These are phyloP conservation scores for Formica aserva DNA, from an alignment of 2,888 invertebrate species.

Conservation along the genomic window DNA sequence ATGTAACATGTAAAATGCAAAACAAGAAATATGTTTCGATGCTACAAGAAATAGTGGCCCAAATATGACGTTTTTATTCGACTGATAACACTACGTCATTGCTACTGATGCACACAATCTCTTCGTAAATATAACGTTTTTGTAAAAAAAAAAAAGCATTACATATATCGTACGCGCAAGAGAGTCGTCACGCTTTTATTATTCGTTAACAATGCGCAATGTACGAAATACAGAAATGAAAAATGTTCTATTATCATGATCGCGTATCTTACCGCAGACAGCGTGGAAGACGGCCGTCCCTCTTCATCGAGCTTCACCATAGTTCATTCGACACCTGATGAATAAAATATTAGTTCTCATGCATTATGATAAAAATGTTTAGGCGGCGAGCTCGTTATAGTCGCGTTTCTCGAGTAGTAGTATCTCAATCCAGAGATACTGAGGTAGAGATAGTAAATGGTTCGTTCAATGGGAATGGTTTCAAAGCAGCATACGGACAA, in stretches of 20 bases:
- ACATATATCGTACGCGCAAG: background rate
- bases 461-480: slow-evolving; percentile 43
- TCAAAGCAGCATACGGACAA: slow-evolving; percentile 57
- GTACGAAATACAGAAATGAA: slow-evolving; percentile 9
- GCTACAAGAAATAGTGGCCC: background rate
- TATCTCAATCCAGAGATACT: slow-evolving; percentile 27
- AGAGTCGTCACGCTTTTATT: background rate
- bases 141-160: background rate
- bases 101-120: background rate
- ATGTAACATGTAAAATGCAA: background rate
- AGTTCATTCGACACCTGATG: slow-evolving; percentile 51
- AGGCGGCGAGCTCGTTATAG: slow-evolving; percentile 53
- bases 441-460: slow-evolving; percentile 30
- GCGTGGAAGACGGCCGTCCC: slow-evolving; percentile 16
- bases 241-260: slow-evolving; percentile 21
- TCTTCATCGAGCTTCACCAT: slow-evolving; percentile 33
- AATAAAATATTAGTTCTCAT: slow-evolving; percentile 63
- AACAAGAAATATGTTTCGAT: background rate
- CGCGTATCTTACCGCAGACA: slow-evolving; percentile 44
- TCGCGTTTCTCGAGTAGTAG: slow-evolving; percentile 36
- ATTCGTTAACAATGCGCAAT: slow-evolving; percentile 14
- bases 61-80: background rate
- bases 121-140: background rate
- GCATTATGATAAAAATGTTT: slow-evolving; percentile 56
- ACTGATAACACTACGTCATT: background rate